phyloP scores from a whole-genome alignment of 2,888 invertebrate genomes.

The Harpagoxenus sublaevis region DNA sequence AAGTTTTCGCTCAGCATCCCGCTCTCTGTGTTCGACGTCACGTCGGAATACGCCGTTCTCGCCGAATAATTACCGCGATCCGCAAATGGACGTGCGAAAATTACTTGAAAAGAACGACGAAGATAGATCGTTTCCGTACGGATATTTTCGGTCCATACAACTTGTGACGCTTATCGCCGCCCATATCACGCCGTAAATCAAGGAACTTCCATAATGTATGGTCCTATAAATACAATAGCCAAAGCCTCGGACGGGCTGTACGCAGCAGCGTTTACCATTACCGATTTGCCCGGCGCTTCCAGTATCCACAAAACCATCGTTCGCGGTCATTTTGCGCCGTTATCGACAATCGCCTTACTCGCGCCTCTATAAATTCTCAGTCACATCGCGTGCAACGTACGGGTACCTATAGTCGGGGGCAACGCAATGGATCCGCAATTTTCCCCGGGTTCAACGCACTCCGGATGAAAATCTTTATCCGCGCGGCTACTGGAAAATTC shows the following conservation, averaged over 20 bases:
- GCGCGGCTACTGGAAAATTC: constrained; percentile 19
- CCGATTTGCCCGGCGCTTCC: constrained; percentile 27
- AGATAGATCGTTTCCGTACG: constrained; percentile 34
- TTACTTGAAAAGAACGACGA: constrained; percentile 48
- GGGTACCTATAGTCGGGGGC: background rate
- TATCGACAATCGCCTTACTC: constrained; percentile 50
- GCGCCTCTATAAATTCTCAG: constrained; percentile 49
- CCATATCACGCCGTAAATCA: constrained; percentile 33
- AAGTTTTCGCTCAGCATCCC: background rate
- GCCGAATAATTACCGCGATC: constrained; percentile 46
- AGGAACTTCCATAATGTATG: constrained; percentile 35
- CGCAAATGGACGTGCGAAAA: constrained; percentile 40
- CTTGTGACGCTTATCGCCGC: constrained; percentile 24
- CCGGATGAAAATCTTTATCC: constrained; percentile 33
- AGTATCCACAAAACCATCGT: constrained; percentile 45
- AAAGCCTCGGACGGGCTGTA: constrained; percentile 1
- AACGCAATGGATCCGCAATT: constrained; percentile 46
- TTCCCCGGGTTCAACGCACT: constrained; percentile 31
- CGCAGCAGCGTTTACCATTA: constrained; percentile 36
- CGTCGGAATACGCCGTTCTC: constrained; percentile 21
- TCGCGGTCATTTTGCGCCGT: constrained; percentile 44
- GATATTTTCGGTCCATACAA: constrained; percentile 43
- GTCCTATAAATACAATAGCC: constrained; percentile 38
- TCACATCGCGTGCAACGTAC: constrained; percentile 32
- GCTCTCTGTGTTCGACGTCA: background rate